A percentile compares a stretch with the other conserved stretches of the same genome.
phyloP scores from a whole-genome alignment of 2,888 invertebrate species.

The Gastrophysa polygoni region DNA sequence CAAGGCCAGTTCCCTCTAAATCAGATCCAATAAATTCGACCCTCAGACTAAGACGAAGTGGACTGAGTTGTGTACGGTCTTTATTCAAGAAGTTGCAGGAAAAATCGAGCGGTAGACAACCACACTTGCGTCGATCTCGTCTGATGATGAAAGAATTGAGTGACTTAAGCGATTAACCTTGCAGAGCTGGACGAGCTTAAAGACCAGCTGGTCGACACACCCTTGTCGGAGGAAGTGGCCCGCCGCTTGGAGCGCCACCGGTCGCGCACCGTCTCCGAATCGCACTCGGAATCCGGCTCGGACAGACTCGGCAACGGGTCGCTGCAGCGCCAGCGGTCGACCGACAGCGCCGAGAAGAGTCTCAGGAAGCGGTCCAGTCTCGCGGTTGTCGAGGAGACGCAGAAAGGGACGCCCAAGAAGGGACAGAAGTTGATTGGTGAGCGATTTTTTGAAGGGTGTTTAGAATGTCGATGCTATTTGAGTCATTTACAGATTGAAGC shows the following conservation, averaged over 20 bases:
- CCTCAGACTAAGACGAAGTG: no score
- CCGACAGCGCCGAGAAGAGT: conserved; percentile 45
- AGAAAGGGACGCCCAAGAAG: conserved; percentile 58
- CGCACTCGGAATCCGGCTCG: conserved; percentile 72
- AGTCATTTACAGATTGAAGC: no score
- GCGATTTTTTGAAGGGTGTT: not conserved
- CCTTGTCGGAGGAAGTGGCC: conserved; percentile 65
- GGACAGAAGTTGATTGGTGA: conserved; percentile 78
- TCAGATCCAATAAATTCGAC: no score
- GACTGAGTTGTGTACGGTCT: no score
- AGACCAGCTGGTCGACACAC: conserved; percentile 72
- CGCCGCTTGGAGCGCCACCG: conserved; percentile 70
- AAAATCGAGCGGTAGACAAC: no score
- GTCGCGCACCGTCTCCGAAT: conserved; percentile 71
- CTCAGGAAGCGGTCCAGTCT: conserved; percentile 50
- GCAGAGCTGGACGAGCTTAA: conserved; percentile 73
- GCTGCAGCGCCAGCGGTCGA: conserved; percentile 58
- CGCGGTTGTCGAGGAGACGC: conserved; percentile 44
- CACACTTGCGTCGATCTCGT: no score
- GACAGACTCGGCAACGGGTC: conserved; percentile 54
- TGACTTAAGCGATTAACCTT: no score
- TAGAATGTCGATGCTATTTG: no score
- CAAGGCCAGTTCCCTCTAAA: no score
- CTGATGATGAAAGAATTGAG: no score
- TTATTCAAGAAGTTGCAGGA: no score